phyloP scores from a whole-genome alignment of 2,113 vertebrate genomes.

The Malurus alboscapulatus region DNA sequence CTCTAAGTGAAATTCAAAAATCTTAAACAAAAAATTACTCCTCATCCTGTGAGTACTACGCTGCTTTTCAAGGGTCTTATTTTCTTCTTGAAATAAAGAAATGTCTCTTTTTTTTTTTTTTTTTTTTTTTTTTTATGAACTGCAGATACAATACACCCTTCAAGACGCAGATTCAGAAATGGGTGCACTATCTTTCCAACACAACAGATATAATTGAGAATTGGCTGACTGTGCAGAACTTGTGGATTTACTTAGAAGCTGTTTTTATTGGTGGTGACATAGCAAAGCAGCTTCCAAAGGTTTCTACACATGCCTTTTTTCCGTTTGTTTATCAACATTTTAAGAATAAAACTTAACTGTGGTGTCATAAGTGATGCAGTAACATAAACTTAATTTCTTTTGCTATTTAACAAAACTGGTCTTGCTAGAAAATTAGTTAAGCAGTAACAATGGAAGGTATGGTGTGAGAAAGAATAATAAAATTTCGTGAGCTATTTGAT shows the following conservation, averaged over 20 bases:
- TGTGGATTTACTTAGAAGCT: conserved; percentile 97
- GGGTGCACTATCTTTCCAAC: conserved; percentile 92
- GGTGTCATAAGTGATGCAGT: background rate
- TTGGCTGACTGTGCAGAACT: conserved; percentile 96
- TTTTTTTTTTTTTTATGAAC: background rate
- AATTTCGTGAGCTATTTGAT: background rate
- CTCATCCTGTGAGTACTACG: background rate
- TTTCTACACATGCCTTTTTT: conserved; percentile 48
- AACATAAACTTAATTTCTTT: background rate
- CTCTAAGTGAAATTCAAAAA: background rate
- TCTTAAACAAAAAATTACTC: background rate
- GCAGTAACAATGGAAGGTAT: background rate
- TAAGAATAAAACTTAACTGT: background rate
- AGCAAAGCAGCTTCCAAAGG: conserved; percentile 96
- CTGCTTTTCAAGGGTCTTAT: background rate
- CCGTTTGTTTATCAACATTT: background rate
- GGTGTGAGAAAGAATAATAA: background rate
- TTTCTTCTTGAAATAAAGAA: background rate
- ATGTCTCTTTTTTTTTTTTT: background rate
- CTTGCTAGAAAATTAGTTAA: background rate
- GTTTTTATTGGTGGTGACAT: conserved; percentile 97
- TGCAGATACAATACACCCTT: conserved; percentile 91
- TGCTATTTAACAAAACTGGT: background rate
- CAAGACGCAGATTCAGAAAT: conserved; percentile 95
- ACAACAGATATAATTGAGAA: conserved; percentile 91